phyloP scores from a whole-genome alignment of 2,797 vertebrate genomes.

The Alexandromys oeconomus region DNA sequence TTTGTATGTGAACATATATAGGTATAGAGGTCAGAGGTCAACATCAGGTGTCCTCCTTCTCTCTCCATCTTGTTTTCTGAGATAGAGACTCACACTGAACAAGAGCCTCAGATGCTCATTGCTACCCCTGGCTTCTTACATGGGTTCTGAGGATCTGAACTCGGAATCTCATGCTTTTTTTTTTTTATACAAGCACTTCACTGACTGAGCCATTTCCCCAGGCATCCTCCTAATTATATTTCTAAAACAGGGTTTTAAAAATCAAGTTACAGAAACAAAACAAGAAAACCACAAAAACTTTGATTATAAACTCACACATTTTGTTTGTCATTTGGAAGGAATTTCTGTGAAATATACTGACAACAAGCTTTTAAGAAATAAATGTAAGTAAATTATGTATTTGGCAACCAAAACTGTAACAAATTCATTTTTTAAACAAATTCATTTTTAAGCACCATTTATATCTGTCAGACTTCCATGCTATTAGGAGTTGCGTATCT shows the following conservation, averaged over 20 bases:
- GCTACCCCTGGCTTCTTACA: neutral
- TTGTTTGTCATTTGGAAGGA: slow-evolving; percentile 65
- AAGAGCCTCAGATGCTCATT: neutral
- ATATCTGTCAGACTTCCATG: neutral
- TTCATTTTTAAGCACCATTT: neutral
- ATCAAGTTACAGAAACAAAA: neutral
- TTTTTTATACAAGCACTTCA: neutral
- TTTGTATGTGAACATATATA: neutral
- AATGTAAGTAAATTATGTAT: neutral
- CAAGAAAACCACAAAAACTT: neutral
- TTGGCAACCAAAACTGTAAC: neutral
- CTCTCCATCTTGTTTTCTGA: neutral
- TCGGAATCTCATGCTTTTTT: neutral
- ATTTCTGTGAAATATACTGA: neutral
- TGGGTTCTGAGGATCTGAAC: neutral
- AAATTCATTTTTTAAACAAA: slow-evolving; percentile 11
- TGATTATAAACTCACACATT: neutral
- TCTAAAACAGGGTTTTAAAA: slow-evolving; percentile 8
- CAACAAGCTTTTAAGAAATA: slow-evolving; percentile 54
- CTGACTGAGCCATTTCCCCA: neutral
- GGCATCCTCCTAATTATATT: neutral
- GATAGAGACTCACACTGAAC: neutral
- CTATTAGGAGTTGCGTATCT: neutral
- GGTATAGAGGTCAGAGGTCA: neutral
- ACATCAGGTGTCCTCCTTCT: neutral